Conservation (phyloP, 53 echinoderm and acorn worm species). For the Patiria pectinifera region DNA sequence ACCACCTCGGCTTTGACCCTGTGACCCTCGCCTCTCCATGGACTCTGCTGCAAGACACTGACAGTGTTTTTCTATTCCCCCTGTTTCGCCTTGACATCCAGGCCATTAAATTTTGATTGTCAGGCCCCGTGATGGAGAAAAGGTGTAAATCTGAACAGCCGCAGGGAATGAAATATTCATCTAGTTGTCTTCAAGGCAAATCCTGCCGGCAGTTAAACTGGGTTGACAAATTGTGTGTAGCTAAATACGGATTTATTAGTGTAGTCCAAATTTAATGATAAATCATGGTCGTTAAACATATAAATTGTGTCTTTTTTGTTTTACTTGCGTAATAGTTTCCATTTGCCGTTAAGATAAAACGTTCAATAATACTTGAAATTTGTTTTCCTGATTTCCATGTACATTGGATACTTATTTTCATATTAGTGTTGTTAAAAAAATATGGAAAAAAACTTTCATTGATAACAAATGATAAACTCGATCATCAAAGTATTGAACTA, state of each 20-base stretch:
- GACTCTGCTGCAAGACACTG: neutral
- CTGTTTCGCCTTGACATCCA: neutral
- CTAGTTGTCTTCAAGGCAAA: neutral
- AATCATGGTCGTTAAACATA: no score
- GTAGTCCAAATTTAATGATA: no score
- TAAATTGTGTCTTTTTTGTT: no score
- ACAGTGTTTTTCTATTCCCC: neutral
- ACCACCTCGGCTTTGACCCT: slow-evolving; percentile 7
- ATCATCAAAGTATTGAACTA: no score
- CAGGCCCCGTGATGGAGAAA: neutral
- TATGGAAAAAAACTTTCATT: no score
- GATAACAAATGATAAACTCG: no score
- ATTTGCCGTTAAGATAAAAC: no score
- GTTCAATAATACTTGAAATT: no score
- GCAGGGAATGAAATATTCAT: neutral
- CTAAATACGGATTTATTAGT: neutral
- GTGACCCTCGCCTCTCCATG: neutral
- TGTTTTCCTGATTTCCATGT: no score
- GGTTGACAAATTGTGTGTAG: neutral
- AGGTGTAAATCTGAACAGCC: neutral
- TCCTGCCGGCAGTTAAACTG: neutral
- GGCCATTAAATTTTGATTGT: neutral
- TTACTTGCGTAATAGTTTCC: no score
- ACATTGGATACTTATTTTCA: no score
- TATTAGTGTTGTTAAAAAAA: no score